Evolutionary conservation across 1,140 invertebrate species (phyloP), one percentile per base, ranked within the genome.

Genomic region (Acromyrmex echinatior): DNA sequence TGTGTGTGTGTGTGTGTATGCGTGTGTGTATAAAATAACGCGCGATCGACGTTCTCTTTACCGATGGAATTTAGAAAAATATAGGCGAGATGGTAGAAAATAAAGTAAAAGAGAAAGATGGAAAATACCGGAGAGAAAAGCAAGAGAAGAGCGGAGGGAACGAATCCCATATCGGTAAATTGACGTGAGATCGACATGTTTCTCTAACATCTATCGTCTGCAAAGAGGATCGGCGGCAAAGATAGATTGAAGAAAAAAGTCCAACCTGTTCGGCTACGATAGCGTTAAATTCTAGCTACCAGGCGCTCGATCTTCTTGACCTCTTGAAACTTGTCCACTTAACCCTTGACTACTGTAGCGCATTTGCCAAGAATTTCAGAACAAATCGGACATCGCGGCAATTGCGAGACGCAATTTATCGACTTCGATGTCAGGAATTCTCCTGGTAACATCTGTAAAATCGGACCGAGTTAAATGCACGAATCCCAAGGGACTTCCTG

Each of bases 51-150:
- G 28, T 81, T 81, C n/a, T 70, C 49, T 56, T 81, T 56, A 31
- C 63, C 28, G 31, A 39, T 70, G 63, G 49, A 81, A 80, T 80
- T 80, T 80, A 68, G 45, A 81, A 81, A 81, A 81, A 81, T n/a
- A 70, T 58, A 81, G 21, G 31, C n/a, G 78, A 70, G n/a, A 70
- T 10, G 18, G 10, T 25, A 28, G 39, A n/a, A 51, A 16, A 51
- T 14, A 16, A 16, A 51, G 49, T 14, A 16, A 51, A 28, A 78
- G 31, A 56, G 35, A 66, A n/a, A 25, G 18, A 73, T 60, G 56
- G 12, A 51, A 39, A 45, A 49, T 63, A 31, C 1, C 10, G n/a
- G 9, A 21, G 16, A 3, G 7, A 16, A 14, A 10, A 25, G 14
- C 10, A 28, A 16, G 9, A 28, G 16, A 21, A 25, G 6, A 14